These are phyloP conservation scores for Tokudaia muenninki DNA, from an alignment of 2,797 vertebrate species.

Conservation along the genomic window DNA sequence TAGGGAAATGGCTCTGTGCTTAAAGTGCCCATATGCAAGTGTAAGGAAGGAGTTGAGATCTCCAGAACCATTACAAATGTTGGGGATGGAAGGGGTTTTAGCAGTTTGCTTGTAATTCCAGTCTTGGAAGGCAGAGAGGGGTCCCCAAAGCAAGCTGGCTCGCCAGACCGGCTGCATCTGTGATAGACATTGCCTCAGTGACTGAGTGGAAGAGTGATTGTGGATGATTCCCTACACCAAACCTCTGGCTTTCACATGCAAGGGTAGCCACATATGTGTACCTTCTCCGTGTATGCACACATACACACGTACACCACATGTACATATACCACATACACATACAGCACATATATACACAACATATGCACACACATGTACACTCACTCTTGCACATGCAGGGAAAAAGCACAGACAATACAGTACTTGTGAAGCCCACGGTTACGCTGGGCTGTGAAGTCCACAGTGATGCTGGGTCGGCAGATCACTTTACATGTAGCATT, in stretches of 20 bases:
- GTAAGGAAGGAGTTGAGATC: not conserved
- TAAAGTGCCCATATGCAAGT: not conserved
- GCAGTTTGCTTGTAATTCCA: not conserved
- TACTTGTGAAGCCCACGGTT: not conserved
- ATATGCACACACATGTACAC: too few species aligned
- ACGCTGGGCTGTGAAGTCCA: not conserved
- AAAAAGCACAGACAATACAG: too few species aligned
- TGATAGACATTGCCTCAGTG: not conserved
- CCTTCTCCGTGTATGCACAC: not conserved
- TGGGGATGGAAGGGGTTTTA: too few species aligned
- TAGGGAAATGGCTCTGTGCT: not conserved
- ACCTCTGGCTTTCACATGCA: not conserved
- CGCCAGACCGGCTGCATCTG: not conserved
- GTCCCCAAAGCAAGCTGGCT: not conserved
- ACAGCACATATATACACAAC: not conserved
- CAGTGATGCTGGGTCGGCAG: not conserved
- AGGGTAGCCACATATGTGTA: not conserved
- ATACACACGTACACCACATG: not conserved
- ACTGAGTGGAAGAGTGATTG: not conserved
- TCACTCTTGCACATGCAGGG: not conserved
- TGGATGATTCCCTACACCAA: not conserved
- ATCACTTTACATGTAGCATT: not conserved
- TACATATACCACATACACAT: not conserved
- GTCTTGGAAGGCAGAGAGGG: too few species aligned
- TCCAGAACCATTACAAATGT: not conserved